Evolutionary conservation across 2,797 vertebrate species (phyloP), one percentile per base, ranked within the genome.

Genomic region (Acestrorhynchus altus): DNA sequence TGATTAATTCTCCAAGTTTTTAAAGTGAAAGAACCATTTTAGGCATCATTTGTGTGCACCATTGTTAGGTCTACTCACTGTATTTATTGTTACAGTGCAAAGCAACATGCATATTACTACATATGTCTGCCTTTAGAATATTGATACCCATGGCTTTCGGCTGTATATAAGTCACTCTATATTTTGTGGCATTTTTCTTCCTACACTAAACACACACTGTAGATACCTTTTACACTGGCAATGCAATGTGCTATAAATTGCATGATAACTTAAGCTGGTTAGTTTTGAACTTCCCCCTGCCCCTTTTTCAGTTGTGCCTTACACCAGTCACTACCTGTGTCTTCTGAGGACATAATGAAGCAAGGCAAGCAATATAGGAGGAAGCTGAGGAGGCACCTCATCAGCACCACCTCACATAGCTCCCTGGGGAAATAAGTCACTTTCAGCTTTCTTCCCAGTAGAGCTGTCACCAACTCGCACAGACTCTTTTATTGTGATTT

Each of bases 381-480:
- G 71, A 65, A 80, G 18, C 78, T 81, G 40, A 87, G 85, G 86
- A 92, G 83, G 89, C 81, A 72, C 81, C 87, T 85, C 89, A 85
- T 85, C 83, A 61, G 83, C 81, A 87, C 78, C 84, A 84, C 76
- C 72, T 89, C 84, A 80, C 88, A 39, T 77, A 22, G 82, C 75
- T 92, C 89, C 87, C 83, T 56, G 77, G 88, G 90, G 92, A 92
- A 93, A 94, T 92, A 92, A 93, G 80, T 79, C 78, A 84, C 75
- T 86, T 89, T 75, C 87, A 89, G 81, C 78, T 85, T 61, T 65
- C 71, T 85, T 77, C 83, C 89, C 86, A 61, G 61, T 69, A 67
- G 84, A 89, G 81, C 89, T 91, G 86, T 89, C 87, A 89, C 59
- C 83, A 56, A 20, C 40, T 47, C n/a, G 44, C 81, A 66, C 31